Percentiles rank a stretch among this genome's conserved stretches.
Evolutionary conservation across 2,113 vertebrate genomes (phyloP).

Genomic region (Dromas ardeola): DNA sequence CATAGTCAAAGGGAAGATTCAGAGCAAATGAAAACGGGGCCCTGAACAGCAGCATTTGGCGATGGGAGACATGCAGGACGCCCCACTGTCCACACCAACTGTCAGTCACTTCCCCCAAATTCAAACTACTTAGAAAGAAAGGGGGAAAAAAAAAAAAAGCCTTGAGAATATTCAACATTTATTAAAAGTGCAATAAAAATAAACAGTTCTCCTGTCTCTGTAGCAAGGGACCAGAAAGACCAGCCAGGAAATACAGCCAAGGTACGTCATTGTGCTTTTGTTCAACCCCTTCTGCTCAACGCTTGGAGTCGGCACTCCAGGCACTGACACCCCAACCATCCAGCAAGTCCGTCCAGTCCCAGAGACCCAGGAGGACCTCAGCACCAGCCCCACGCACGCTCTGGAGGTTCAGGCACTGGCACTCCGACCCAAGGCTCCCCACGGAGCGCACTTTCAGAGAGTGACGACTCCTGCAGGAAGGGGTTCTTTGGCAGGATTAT

Average conservation of each 20-base stretch:
- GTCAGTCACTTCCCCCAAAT: neutral
- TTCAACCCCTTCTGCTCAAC: neutral
- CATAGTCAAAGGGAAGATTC: neutral
- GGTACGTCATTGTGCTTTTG: neutral
- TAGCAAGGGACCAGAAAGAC: neutral
- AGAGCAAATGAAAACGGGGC: neutral
- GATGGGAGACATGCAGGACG: neutral
- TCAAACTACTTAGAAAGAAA: neutral
- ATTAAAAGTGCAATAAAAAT: slow-evolving; percentile 61
- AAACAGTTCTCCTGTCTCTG: neutral
- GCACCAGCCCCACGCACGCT: neutral
- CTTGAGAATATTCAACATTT: slow-evolving; percentile 13
- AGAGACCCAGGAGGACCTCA: neutral
- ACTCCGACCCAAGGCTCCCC: neutral
- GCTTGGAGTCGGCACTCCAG: neutral
- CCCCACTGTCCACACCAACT: neutral
- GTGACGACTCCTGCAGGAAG: neutral
- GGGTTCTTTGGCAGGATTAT: neutral
- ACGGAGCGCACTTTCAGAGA: neutral
- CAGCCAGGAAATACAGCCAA: slow-evolving; percentile 23
- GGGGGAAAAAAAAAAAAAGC: neutral
- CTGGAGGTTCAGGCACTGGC: neutral
- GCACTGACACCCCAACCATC: neutral
- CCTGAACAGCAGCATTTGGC: neutral
- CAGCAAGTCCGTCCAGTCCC: neutral